phyloP scores from a whole-genome alignment of 2,888 invertebrate species.

The Seira ritae region DNA sequence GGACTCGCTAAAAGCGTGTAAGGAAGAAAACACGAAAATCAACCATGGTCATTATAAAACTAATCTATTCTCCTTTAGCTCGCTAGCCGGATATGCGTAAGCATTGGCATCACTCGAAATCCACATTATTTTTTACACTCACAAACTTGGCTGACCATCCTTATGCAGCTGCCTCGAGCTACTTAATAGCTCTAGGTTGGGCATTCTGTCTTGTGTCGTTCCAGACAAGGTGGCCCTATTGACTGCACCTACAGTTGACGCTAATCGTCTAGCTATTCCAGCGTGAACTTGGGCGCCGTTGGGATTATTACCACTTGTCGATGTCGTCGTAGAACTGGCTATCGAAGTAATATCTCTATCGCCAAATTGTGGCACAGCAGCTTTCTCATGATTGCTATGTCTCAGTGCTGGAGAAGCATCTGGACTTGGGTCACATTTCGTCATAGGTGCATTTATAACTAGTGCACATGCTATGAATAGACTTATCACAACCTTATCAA shows the following conservation, averaged over 20 bases:
- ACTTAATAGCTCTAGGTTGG: conserved; percentile 39
- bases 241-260: conserved; percentile 50
- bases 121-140: conserved; percentile 30
- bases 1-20: conserved; percentile 68
- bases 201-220: conserved; percentile 1
- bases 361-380: conserved; percentile 45
- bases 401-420: conserved; percentile 58
- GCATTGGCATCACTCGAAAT: background rate
- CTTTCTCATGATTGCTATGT: conserved; percentile 61
- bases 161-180: conserved; percentile 56
- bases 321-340: conserved; percentile 25
- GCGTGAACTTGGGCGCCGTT: conserved; percentile 32
- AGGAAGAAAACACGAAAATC: too few relatives aligned
- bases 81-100: conserved; percentile 2
- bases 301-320: conserved; percentile 5
- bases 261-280: conserved; percentile 57
- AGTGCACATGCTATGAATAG: background rate
- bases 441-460: conserved; percentile 37
- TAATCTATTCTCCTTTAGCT: too few relatives aligned
- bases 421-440: conserved; percentile 42
- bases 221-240: background rate
- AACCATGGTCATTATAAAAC: background rate
- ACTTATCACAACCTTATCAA: too few relatives aligned
- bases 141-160: conserved; percentile 54
- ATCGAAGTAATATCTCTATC: background rate